Base-by-base conservation (phyloP, 2,888 invertebrate genomes). In the Dorcus parallelipipedus region DNA sequence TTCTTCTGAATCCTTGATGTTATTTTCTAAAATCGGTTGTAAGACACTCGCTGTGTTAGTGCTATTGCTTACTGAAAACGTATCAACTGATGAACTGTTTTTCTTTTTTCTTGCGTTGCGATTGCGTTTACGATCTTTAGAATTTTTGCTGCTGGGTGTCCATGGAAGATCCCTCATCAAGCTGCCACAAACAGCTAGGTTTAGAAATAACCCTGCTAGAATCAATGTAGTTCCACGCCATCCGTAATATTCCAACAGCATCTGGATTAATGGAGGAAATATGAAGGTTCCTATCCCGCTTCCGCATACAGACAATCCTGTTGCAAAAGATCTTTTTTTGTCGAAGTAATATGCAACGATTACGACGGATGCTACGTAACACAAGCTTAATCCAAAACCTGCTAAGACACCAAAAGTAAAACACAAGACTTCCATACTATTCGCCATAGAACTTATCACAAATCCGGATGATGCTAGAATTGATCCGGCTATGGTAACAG, bases 261-360 rank as follows among this genome's bases (percentile, higher is more conserved):
- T 80, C 71, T 90, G 87, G 14, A 88, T 90, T 57, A 93, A 76
- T 1, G 93, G 93, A 7, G 93, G 91, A 73, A 93, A 93, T 56
- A 93, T 83, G 74, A 93, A 92, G 0, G 94, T 94, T 3, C 94
- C 94, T 61, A 93, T 91, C 17, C 93, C 93, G 67, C 91, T 91
- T 3, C 94, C 93, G 76, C 92, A 93, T 0, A 93, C 92, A 1
- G 92, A 90, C 52, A 93, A 81, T 0, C 93, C 93, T 9, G 93
- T 94, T 5, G 94, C 95, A 62, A 93, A 84, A 0, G 92, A 91
- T 58, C 93, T 83, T 71, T 84, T 86, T 76, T 89, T 89, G 71
- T 93, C 92, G 75, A 95, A 95, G 76, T 93, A 94, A 75, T 93
- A 93, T 1, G 93, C 93, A 38, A 95, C 93, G 65, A 92, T 91